Evolutionary conservation across 2,888 invertebrate species (phyloP), one percentile per base, ranked within the genome.

Genomic region (Pristionchus entomophagus): DNA sequence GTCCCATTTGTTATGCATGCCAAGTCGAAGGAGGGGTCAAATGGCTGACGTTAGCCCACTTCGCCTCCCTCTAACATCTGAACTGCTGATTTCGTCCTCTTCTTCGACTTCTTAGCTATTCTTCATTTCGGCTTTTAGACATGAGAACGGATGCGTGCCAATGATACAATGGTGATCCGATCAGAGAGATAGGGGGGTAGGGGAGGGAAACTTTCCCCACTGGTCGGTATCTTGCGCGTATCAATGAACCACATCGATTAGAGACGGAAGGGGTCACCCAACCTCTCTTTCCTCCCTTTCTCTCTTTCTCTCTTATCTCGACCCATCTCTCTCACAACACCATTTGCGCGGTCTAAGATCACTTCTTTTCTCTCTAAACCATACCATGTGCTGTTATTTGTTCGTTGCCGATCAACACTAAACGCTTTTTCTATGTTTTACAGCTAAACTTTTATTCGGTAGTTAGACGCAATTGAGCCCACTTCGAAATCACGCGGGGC

Each of bases 171-270:
- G 73, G 38, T 73, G 73, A 73, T 73, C 73, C 26, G 73, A 73
- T 73, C 45, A 41, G n/a, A 73, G n/a, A 41, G 73, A 73, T 73
- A 73, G 65, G 17, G 35, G 41, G 2, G 73, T n/a, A 41, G 41
- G 73, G 32, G 41, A 41, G 38, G 1, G 69, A 69, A 38, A 35
- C 41, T 45, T 14, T 45, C 6, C 45, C 45, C 45, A 14, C 73
- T 41, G n/a, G 73, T 19, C 41, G 26, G 73, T 73, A 73, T 73
- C 73, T 69, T 41, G 38, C 73, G 73, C 26, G 73, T 73, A 73
- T 73, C 73, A 73, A 41, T 73, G 73, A 73, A 73, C 73, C 73
- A n/a, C n/a, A 73, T 73, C 73, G 73, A 73, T 73, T 73, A 73
- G 62, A 62, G 41, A 5, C 41, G 32, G 41, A 8, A n/a, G 41